phyloP scores from a whole-genome alignment of 2,113 vertebrate genomes.

The Trochalopteron elliotii region DNA sequence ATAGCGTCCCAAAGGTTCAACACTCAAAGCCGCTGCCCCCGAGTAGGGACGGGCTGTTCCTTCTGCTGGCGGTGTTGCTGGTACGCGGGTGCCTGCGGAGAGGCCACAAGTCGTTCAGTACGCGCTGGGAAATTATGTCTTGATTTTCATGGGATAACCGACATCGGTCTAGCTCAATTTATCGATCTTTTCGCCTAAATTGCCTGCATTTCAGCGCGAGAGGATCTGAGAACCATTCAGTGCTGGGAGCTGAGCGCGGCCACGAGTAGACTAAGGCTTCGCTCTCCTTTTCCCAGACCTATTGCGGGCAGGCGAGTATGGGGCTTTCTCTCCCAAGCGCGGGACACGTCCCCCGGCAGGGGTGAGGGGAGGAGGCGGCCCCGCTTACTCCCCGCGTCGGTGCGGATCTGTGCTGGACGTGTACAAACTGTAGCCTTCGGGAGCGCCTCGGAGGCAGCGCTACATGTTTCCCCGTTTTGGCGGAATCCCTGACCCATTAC shows the following conservation, averaged over 20 bases:
- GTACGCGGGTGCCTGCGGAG: neutral
- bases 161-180: neutral
- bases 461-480: neutral
- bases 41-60: neutral
- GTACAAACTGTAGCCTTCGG: neutral
- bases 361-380: neutral
- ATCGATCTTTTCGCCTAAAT: neutral
- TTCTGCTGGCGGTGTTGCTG: neutral
- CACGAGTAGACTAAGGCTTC: neutral
- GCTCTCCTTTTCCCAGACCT: neutral
- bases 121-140: rapidly evolving
- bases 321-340: neutral
- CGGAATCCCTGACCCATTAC: neutral
- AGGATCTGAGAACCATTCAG: neutral
- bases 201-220: neutral
- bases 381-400: neutral
- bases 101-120: neutral
- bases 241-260: neutral
- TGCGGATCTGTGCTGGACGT: neutral
- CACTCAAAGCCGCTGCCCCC: neutral
- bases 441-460: neutral
- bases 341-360: neutral
- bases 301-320: rapidly evolving
- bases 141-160: neutral
- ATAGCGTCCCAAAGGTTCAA: neutral